Base-by-base conservation (phyloP, 92 coral and sea anemone genomes). In the Parazoanthus swiftii region DNA sequence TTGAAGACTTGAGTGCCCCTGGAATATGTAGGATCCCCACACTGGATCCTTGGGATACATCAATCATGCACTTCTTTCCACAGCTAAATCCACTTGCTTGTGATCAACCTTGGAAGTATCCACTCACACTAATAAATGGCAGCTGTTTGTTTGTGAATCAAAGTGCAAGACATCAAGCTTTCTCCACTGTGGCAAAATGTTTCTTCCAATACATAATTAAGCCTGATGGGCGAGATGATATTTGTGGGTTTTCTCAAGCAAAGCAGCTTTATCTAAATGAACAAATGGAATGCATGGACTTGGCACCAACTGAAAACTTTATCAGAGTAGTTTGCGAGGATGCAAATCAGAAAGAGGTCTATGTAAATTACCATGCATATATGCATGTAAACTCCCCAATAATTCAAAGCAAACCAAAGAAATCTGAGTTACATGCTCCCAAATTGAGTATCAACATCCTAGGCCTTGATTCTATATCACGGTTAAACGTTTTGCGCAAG, bases 11-110 rank as follows among this genome's bases (percentile, higher is more conserved):
- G 85, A 81, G 74, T 63, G 85, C 73, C 1, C 85, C 85, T 8
- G 85, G 85, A 3, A 33, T 66, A 5, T 81, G 85, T 59, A 59
- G 72, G 72, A 81, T 81, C 33, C 85, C 85, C 26, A 42, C 2
- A 38, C 74, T 59, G 74, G 85, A 81, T 25, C 85, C 85, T 5
- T 81, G 85, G 85, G 85, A 81, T 81, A 26, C 74, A 5, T 81
- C 85, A 23, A 81, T 81, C 71, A 81, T 63, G 33, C 72, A 81
- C 85, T 81, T 81, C 56, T 81, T 81, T 66, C 85, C 74, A 63
- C 4, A 35, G 3, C 23, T 81, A 36, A 36, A 6, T 37, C 74
- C 74, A 38, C 85, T 81, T 23, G 85, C 63, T n/a, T 81, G 85
- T n/a, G 85, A 63, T 48, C 74, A 16, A 37, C 85, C 85, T 29